Conservation (phyloP, 2,113 vertebrate species). For the Gallinago undulata region DNA sequence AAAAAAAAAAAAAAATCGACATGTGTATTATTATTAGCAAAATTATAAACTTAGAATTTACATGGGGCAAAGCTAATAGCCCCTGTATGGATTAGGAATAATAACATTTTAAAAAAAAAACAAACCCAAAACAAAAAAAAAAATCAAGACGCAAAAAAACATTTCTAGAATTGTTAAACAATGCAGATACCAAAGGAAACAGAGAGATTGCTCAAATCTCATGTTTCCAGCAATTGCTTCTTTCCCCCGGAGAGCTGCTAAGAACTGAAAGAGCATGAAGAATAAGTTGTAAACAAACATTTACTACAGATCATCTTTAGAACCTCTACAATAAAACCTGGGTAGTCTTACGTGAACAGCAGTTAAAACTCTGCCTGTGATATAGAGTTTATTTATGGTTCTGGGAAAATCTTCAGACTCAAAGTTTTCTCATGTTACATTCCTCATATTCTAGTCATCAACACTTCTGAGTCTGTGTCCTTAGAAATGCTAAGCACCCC, state of each 20-base stretch:
- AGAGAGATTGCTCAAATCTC: not conserved
- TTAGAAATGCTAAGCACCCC: conserved; percentile 10
- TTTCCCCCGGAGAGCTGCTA: not conserved
- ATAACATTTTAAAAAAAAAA: not conserved
- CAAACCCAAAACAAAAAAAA: not conserved
- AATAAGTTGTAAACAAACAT: not conserved
- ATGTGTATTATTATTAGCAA: not conserved
- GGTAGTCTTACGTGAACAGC: conserved; percentile 19
- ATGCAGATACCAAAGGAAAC: not conserved
- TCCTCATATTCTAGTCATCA: conserved; percentile 36
- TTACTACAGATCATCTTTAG: not conserved
- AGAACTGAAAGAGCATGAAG: not conserved
- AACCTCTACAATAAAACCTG: conserved; percentile 17
- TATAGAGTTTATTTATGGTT: not conserved
- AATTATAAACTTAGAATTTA: not conserved
- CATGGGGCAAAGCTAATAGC: not conserved
- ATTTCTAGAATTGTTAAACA: not conserved
- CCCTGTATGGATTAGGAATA: not conserved
- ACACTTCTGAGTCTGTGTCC: not conserved
- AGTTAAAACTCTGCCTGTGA: conserved; percentile 7
- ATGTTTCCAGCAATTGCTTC: not conserved
- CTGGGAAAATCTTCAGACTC: conserved; percentile 39
- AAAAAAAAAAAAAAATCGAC: not conserved
- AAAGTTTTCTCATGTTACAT: conserved; percentile 13
- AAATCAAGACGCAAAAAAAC: not conserved